Percentiles rank a stretch among this genome's conserved stretches.
phyloP scores from a whole-genome alignment of 2,113 vertebrate species.

The Spheniscus mendiculus region DNA sequence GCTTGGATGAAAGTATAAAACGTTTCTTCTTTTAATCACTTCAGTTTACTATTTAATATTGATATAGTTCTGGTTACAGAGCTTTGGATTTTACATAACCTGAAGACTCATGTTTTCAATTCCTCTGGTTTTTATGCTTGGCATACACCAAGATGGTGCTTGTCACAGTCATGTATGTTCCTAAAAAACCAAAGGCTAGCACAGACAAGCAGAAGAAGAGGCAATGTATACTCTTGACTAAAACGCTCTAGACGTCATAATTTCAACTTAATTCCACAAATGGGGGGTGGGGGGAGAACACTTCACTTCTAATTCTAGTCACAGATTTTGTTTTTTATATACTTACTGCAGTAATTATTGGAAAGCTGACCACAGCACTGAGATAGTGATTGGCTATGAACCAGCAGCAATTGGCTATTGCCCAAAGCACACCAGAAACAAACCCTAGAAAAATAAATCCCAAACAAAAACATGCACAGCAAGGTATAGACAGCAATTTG shows the following conservation, averaged over 20 bases:
- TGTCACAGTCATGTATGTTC: background rate
- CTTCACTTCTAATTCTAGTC: background rate
- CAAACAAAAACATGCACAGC: background rate
- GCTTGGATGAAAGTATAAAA: background rate
- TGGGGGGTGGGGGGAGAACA: too few species aligned
- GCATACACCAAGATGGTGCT: background rate
- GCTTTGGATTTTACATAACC: background rate
- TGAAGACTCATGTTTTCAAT: background rate
- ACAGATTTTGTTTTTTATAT: background rate
- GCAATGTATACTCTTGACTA: background rate
- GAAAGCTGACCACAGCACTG: slow-evolving; percentile 85
- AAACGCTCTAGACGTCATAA: background rate
- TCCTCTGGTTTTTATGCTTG: background rate
- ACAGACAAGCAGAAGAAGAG: background rate
- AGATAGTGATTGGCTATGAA: slow-evolving; percentile 87
- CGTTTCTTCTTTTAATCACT: background rate
- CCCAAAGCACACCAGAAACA: slow-evolving; percentile 87
- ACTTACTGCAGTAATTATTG: slow-evolving; percentile 89
- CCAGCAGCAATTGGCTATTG: slow-evolving; percentile 84
- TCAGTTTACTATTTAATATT: background rate
- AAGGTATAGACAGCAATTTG: background rate
- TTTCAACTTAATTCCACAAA: background rate
- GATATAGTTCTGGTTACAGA: background rate
- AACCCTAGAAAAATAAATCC: slow-evolving; percentile 77
- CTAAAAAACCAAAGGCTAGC: background rate